Evolutionary conservation across 2,113 vertebrate genomes (phyloP).

Genomic region (Saccopteryx bilineata): DNA sequence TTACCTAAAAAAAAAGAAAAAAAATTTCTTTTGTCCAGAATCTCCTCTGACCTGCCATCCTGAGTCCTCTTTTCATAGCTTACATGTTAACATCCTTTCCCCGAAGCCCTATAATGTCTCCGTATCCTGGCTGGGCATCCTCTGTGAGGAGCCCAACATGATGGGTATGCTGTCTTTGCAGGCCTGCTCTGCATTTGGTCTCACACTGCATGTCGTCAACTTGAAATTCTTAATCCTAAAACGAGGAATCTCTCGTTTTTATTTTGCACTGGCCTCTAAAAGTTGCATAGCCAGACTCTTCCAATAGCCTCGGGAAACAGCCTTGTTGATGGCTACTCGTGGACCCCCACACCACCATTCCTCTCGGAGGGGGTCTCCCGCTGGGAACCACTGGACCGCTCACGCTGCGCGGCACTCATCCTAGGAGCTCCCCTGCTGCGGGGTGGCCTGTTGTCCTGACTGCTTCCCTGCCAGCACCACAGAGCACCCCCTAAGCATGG

Average conservation of each 20-base stretch:
- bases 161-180: accelerated
- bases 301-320: neutral
- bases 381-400: too few relatives aligned
- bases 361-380: too few relatives aligned
- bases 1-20: neutral
- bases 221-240: neutral
- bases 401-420: neutral
- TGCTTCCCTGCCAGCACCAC: too few relatives aligned
- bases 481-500: too few relatives aligned
- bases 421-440: neutral
- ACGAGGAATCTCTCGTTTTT: neutral
- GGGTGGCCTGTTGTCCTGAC: too few relatives aligned
- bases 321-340: too few relatives aligned
- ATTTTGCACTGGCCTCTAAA: neutral
- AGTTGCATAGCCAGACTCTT: neutral
- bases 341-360: too few relatives aligned
- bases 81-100: neutral
- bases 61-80: neutral
- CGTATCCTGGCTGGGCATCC: neutral
- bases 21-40: neutral
- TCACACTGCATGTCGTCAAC: too few relatives aligned
- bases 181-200: neutral
- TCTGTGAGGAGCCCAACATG: neutral
- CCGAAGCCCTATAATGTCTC: neutral
- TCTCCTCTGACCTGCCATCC: neutral